Evolutionary conservation across 35 echinoderm and acorn worm species (phyloP).

Genomic region (Ptychodera flava): DNA sequence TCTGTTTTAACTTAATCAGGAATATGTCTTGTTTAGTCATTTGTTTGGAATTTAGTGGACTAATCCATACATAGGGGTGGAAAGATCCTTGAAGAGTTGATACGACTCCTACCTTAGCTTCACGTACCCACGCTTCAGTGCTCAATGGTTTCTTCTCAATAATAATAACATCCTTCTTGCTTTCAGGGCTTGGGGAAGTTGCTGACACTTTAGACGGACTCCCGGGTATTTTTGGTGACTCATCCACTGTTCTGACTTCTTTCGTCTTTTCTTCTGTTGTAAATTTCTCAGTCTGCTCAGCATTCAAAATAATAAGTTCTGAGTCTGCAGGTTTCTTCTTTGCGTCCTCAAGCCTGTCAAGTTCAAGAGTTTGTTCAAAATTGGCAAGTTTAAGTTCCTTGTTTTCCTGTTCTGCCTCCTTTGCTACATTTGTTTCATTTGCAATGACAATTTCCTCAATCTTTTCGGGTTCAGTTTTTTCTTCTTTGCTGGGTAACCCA

Average conservation of each 20-base stretch:
- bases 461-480: background rate
- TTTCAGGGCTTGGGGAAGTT: background rate
- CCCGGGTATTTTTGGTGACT: background rate
- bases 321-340: background rate
- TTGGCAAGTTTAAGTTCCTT: background rate
- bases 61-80: no score
- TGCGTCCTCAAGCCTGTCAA: background rate
- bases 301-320: background rate
- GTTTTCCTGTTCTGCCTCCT: background rate
- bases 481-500: background rate
- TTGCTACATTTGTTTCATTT: background rate
- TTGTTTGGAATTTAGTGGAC: no score
- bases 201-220: background rate
- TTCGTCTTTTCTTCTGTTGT: background rate
- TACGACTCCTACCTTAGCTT: background rate
- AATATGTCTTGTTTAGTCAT: no score
- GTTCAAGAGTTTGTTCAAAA: background rate
- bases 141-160: background rate
- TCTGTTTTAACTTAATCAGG: no score
- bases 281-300: background rate
- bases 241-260: background rate
- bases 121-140: background rate
- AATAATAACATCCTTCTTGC: background rate
- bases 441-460: background rate
- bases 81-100: no score